phyloP scores from a whole-genome alignment of 1,140 invertebrate genomes.

The Bombus turneri region DNA sequence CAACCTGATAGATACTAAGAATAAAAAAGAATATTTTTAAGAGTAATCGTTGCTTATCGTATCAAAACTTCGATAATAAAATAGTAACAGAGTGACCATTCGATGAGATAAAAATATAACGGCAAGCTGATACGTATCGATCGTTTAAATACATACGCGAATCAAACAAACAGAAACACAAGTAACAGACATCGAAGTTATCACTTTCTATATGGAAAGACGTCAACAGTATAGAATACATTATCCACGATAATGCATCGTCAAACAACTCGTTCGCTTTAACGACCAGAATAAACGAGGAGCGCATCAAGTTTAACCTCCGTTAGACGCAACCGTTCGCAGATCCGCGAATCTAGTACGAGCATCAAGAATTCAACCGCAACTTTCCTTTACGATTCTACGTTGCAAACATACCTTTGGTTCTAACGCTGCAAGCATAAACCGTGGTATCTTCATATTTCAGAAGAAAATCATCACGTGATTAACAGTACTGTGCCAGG shows the following conservation, averaged over 20 bases:
- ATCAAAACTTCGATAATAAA: too few relatives aligned
- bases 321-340: constrained; percentile 1
- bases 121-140: too few relatives aligned
- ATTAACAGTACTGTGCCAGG: not conserved
- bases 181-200: not conserved
- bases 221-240: not conserved
- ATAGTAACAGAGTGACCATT: too few relatives aligned
- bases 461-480: not conserved
- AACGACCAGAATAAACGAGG: constrained; percentile 11
- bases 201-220: not conserved
- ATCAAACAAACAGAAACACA: not conserved
- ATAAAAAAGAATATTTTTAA: too few relatives aligned
- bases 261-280: constrained; percentile 15
- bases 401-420: not conserved
- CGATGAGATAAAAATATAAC: too few relatives aligned
- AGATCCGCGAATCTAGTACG: constrained; percentile 9
- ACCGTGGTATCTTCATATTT: not conserved
- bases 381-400: constrained; percentile 12
- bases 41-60: too few relatives aligned
- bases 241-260: constrained; percentile 16
- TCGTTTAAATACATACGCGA: not conserved
- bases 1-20: too few relatives aligned
- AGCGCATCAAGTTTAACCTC: constrained; percentile 15
- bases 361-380: constrained; percentile 18
- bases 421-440: not conserved